A percentile compares a stretch with the other conserved stretches of the same genome.
These are phyloP conservation scores for Numenius phaeopus DNA, from an alignment of 2,797 vertebrate genomes.

Conservation along the genomic window DNA sequence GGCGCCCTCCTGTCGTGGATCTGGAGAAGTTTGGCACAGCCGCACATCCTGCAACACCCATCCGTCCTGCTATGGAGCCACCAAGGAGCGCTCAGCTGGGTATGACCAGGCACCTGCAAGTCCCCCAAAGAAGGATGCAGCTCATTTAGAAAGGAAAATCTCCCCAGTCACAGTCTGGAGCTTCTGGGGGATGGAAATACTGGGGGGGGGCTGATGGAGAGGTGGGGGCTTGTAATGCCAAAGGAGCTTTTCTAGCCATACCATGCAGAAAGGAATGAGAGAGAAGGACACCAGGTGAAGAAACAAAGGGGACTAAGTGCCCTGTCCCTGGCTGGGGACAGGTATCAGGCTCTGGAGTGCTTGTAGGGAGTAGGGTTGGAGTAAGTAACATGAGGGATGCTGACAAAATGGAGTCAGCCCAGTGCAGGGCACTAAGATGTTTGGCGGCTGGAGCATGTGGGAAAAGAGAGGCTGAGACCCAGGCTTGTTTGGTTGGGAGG, in stretches of 20 bases:
- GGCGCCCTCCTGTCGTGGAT: conserved; percentile 24
- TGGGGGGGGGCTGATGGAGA: not conserved
- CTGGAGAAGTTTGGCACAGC: not conserved
- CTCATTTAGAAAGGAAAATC: not conserved
- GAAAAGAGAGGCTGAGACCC: not conserved
- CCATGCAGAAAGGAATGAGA: not conserved
- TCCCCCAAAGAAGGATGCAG: not conserved
- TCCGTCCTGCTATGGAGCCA: not conserved
- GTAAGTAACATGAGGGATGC: not conserved
- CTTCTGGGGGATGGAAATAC: not conserved
- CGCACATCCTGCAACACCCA: rapidly evolving
- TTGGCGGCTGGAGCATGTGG: not conserved
- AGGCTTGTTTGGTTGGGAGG: not conserved
- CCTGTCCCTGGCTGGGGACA: not conserved
- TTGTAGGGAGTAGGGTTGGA: not conserved
- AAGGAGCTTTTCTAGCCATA: not conserved
- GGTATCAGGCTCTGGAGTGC: not conserved
- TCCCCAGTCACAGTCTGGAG: not conserved
- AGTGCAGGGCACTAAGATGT: not conserved
- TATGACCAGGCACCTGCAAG: not conserved
- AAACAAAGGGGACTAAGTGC: not conserved
- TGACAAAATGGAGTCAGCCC: not conserved
- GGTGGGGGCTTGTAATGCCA: not conserved
- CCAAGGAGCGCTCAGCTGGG: not conserved
- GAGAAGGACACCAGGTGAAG: not conserved